Conservation (phyloP, 1,140 invertebrate genomes). For the Centruroides vittatus region DNA sequence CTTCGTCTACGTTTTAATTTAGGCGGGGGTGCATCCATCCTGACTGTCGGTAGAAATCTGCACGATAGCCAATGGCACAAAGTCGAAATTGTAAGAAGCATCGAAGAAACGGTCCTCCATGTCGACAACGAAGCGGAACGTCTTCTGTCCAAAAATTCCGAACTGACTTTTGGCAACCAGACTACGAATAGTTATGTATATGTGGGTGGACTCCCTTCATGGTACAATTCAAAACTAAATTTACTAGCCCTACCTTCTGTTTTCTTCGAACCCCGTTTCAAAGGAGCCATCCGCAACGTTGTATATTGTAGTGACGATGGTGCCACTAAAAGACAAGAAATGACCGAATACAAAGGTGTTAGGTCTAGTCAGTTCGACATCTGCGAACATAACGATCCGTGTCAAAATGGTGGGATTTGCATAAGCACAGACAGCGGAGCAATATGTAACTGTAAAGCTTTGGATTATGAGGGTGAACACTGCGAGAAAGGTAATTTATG, state of each 20-base stretch:
- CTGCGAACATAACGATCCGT: constrained; percentile 73
- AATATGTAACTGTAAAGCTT: constrained; percentile 78
- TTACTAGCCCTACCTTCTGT: constrained; percentile 69
- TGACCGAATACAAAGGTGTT: constrained; percentile 56
- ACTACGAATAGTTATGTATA: constrained; percentile 76
- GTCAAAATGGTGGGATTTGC: constrained; percentile 83
- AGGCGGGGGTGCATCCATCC: constrained; percentile 68
- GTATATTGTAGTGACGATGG: constrained; percentile 66
- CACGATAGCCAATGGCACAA: constrained; percentile 84
- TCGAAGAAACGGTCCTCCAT: constrained; percentile 58
- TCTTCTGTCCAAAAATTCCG: constrained; percentile 33
- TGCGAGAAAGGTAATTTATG: constrained; percentile 76
- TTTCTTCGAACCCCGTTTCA: constrained; percentile 78
- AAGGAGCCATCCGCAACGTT: constrained; percentile 68
- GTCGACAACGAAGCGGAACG: constrained; percentile 63
- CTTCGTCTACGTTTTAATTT: constrained; percentile 72
- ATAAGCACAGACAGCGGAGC: constrained; percentile 85
- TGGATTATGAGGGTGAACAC: constrained; percentile 78
- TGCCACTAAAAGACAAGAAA: constrained; percentile 42
- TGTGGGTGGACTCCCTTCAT: constrained; percentile 76
- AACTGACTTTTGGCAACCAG: constrained; percentile 57
- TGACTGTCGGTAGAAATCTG: constrained; percentile 67
- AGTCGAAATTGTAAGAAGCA: constrained; percentile 50
- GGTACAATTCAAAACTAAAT: constrained; percentile 70
- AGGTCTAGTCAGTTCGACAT: constrained; percentile 48